Conservation (phyloP, 2,113 vertebrate genomes). For the Chitala chitala region DNA sequence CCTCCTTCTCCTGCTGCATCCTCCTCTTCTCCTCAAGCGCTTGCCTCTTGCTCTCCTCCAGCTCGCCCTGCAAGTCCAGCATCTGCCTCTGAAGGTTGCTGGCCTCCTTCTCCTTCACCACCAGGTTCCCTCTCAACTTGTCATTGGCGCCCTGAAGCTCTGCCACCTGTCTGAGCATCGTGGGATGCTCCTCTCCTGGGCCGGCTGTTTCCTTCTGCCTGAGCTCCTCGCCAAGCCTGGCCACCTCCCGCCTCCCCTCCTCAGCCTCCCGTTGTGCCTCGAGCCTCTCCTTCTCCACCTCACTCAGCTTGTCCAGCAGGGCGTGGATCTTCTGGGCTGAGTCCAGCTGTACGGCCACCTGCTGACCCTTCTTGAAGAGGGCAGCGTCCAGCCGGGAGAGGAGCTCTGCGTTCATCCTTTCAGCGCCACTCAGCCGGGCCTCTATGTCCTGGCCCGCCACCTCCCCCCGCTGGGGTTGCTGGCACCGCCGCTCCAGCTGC, state of each 20-base stretch:
- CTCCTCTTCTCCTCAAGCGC: conserved; percentile 43
- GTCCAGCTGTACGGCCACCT: conserved; percentile 53
- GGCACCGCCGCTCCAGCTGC: conserved; percentile 59
- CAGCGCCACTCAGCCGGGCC: conserved; percentile 50
- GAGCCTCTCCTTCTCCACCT: conserved; percentile 62
- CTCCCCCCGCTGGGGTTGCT: conserved; percentile 43
- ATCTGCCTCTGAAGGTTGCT: conserved; percentile 70
- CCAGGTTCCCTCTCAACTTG: conserved; percentile 62
- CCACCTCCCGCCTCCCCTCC: conserved; percentile 49
- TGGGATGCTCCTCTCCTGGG: conserved; percentile 52
- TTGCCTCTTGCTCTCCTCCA: conserved; percentile 61
- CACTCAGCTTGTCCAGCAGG: conserved; percentile 55
- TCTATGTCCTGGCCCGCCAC: conserved; percentile 57
- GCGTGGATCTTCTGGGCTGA: conserved; percentile 64
- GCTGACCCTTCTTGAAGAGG: conserved; percentile 59
- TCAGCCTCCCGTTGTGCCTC: conserved; percentile 51
- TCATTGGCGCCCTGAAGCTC: conserved; percentile 54
- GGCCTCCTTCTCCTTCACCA: conserved; percentile 66
- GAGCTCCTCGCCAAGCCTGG: conserved; percentile 61
- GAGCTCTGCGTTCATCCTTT: conserved; percentile 63
- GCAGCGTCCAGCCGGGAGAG: conserved; percentile 51
- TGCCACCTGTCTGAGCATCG: conserved; percentile 54
- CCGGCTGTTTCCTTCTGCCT: conserved; percentile 57
- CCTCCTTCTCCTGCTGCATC: conserved; percentile 56
- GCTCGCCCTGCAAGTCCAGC: conserved; percentile 57